Percentiles rank a stretch among this genome's conserved stretches.
These are phyloP conservation scores for Ardeotis arabs DNA, from an alignment of 2,113 vertebrate genomes.

Conservation along the genomic window DNA sequence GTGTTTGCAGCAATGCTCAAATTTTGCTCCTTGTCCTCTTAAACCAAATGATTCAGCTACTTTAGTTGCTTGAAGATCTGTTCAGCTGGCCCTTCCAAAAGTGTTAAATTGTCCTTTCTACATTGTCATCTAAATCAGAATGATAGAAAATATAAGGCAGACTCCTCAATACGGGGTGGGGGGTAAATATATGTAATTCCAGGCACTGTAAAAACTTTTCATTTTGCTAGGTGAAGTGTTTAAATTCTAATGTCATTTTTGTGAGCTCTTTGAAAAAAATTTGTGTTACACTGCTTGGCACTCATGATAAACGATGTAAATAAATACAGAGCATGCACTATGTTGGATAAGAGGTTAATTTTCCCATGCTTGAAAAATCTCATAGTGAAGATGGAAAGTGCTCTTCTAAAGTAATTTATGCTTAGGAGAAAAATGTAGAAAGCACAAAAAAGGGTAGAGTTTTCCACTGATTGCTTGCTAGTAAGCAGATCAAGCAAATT, in stretches of 20 bases:
- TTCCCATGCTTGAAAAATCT: background rate
- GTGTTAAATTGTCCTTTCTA: background rate
- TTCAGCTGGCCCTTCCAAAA: background rate
- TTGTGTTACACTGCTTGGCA: background rate
- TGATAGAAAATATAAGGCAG: background rate
- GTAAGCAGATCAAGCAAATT: background rate
- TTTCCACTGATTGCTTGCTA: background rate
- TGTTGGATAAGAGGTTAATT: background rate
- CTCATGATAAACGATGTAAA: background rate
- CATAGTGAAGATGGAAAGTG: background rate
- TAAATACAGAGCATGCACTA: background rate
- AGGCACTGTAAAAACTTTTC: background rate
- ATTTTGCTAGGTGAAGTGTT: background rate
- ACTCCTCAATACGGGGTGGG: background rate
- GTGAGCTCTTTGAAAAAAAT: background rate
- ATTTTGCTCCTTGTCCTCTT: background rate
- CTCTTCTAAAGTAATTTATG: background rate
- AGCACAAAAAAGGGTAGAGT: background rate
- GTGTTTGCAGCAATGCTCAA: background rate
- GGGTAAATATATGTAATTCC: rapidly evolving
- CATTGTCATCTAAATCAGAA: background rate
- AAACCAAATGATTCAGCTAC: background rate
- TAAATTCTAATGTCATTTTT: background rate
- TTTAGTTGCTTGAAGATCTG: background rate
- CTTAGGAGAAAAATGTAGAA: background rate